Conservation (phyloP, 2,113 vertebrate species). For the Sminthopsis crassicaudata region DNA sequence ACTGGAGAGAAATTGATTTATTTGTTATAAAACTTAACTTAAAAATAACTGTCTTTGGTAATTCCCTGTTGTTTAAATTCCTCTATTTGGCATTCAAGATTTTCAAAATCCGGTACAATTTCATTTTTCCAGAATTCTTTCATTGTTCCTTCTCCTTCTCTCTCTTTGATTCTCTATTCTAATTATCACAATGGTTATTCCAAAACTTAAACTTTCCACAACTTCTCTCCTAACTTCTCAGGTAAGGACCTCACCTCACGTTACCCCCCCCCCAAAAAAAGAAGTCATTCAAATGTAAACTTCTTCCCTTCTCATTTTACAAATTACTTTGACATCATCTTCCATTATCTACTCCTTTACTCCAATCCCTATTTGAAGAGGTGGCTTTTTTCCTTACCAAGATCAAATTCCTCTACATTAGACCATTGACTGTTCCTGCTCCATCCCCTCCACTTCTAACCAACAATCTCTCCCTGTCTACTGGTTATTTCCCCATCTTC, state of each 20-base stretch:
- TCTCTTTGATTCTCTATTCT: neutral
- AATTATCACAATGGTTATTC: neutral
- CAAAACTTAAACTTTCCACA: neutral
- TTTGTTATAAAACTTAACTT: conserved; percentile 60
- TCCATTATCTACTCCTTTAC: neutral
- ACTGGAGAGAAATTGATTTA: conserved; percentile 52
- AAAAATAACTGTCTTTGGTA: conserved; percentile 40
- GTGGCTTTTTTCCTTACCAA: too few relatives aligned
- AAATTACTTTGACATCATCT: neutral
- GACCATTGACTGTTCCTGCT: neutral
- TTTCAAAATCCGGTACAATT: neutral
- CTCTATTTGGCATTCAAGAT: neutral
- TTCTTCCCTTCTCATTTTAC: neutral
- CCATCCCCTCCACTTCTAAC: neutral
- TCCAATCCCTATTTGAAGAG: neutral
- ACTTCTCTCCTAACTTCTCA: neutral
- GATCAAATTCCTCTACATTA: neutral
- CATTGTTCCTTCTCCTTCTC: neutral
- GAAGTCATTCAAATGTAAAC: neutral
- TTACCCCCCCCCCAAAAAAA: neutral
- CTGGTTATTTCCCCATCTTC: neutral
- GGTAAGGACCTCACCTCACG: neutral
- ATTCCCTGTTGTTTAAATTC: neutral
- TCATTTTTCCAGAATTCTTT: neutral
- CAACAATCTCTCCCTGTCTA: neutral